Evolutionary conservation across 92 coral and sea anemone species (phyloP).

Genomic region (Siderastrea radians): DNA sequence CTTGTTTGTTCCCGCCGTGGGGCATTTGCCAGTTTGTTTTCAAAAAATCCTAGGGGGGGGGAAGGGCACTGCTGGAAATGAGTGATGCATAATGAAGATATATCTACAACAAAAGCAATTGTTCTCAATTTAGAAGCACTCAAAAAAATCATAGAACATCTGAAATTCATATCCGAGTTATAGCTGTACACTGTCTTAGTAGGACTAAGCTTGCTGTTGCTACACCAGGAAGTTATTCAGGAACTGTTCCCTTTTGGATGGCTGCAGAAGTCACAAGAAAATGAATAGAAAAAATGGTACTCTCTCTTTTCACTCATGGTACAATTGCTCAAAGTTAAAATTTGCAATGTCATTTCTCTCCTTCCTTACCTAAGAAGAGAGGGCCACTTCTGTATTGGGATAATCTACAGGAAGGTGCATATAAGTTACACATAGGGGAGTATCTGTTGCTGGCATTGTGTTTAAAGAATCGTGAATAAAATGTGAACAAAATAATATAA

Average conservation of each 20-base stretch:
- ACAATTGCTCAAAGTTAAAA: slow-evolving; percentile 37
- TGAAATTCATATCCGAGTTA: slow-evolving; percentile 59
- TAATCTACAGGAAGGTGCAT: no score
- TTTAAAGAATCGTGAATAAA: no score
- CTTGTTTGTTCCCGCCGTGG: no score
- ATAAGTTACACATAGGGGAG: no score
- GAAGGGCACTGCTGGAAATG: no score
- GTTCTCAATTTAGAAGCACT: not conserved
- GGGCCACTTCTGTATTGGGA: no score
- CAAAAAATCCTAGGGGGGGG: no score
- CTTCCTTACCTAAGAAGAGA: slow-evolving; percentile 23
- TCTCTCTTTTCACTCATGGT: slow-evolving; percentile 47
- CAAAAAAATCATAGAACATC: not conserved
- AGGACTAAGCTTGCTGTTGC: slow-evolving; percentile 48
- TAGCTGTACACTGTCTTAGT: slow-evolving; percentile 41
- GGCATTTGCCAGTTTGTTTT: no score
- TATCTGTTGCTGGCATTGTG: no score
- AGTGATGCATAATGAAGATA: no score
- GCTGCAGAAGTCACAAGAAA: slow-evolving; percentile 54
- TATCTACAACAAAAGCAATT: no score
- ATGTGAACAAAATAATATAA: no score
- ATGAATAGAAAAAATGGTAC: slow-evolving; percentile 49
- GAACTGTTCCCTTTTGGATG: not conserved
- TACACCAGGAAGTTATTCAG: slow-evolving; percentile 35
- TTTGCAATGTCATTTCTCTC: slow-evolving; percentile 12